Evolutionary conservation across 2,888 invertebrate species (phyloP), one percentile per base, ranked within the genome.

Genomic region (Ametastegia equiseti): DNA sequence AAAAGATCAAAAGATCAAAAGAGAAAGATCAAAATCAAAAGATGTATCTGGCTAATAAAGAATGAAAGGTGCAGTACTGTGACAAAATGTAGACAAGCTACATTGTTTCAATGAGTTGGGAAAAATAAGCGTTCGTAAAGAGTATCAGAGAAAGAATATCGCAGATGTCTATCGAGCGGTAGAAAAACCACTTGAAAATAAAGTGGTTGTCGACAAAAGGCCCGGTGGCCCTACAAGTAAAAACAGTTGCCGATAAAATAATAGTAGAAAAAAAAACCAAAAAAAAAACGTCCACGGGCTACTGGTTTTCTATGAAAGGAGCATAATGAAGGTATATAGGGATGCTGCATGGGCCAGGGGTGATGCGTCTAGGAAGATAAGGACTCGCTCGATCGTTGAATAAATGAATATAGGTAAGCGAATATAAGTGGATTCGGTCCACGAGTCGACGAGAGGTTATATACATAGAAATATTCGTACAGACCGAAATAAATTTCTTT

Each of bases 231-330:
- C 83, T 82, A 85, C 82, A 86, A 89, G 86, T 87, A 87, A 88
- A 42, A 88, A 89, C 89, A 89, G 89, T 90, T 87, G 88, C 89
- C 85, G 86, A 84, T 87, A 88, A 89, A 89, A 90, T 90, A 90
- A 90, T 89, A 88, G 84, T 80, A 33, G n/a, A n/a, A n/a, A n/a
- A n/a, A n/a, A n/a, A n/a, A n/a, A n/a, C n/a, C 6, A 63, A 33
- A 39, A 69, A 54, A 75, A 78, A 78, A 75, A 50, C 42, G 60
- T 78, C 42, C 78, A 78, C 78, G 78, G 42, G 78, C 78, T 78
- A 78, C 78, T 78, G 78, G 78, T 57, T 78, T 78, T 78, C 63
- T 78, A 75, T 75, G 75, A 54, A 75, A 19, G 75, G 75, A 54
- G 30, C 50, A 75, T 75, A 33, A 75, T 75, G 50, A 50, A 45